Evolutionary conservation across 2,797 vertebrate genomes (phyloP).

Genomic region (Streptopelia turtur): DNA sequence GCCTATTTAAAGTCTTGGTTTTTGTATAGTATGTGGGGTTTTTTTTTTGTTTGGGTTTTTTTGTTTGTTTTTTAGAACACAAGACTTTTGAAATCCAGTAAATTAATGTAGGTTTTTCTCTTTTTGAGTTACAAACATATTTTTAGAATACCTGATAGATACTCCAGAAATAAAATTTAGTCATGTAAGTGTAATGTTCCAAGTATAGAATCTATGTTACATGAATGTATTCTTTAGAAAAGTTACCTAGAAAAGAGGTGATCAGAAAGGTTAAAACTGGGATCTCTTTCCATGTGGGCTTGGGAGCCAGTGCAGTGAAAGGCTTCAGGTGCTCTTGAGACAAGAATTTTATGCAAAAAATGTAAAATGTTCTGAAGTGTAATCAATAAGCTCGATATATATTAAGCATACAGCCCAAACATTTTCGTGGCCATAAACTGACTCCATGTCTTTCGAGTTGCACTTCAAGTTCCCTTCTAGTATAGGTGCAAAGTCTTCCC

Average conservation of each 20-base stretch:
- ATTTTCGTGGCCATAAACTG: not conserved
- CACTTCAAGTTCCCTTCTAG: not conserved
- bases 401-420: not conserved
- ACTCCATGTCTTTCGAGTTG: not conserved
- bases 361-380: not conserved
- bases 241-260: not conserved
- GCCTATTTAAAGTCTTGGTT: not conserved
- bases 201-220: not conserved
- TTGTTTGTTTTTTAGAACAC: not conserved
- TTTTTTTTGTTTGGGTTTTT: too few relatives aligned
- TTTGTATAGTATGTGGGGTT: too few relatives aligned
- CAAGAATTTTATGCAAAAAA: not conserved
- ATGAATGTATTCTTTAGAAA: not conserved
- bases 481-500: not conserved
- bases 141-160: not conserved
- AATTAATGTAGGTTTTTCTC: not conserved
- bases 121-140: not conserved
- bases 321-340: not conserved
- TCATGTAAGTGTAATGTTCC: not conserved
- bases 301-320: not conserved
- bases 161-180: not conserved
- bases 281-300: not conserved
- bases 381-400: rapidly evolving
- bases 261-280: not conserved
- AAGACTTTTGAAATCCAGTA: not conserved